Percentiles rank a stretch among this genome's conserved stretches.
Conservation (phyloP, 2,797 vertebrate species). For the Pyrrhura leucotis region DNA sequence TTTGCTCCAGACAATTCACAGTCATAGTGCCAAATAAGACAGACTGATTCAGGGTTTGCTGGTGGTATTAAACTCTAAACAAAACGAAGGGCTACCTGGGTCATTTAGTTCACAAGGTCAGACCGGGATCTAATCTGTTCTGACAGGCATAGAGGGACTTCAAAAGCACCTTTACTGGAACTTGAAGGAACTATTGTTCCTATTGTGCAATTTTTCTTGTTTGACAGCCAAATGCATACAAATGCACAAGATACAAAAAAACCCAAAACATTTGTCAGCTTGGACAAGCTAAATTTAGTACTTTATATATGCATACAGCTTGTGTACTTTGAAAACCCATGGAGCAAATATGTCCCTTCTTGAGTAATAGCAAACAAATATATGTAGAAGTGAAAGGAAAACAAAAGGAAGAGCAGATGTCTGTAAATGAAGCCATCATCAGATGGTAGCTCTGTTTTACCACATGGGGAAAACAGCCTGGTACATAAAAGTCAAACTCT, state of each 20-base stretch:
- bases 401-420: not conserved
- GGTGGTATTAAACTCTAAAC: not conserved
- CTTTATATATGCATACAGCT: not conserved
- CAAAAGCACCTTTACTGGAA: conserved; percentile 4
- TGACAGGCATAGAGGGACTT: not conserved
- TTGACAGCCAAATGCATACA: not conserved
- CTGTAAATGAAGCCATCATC: not conserved
- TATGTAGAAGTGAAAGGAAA: not conserved
- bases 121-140: not conserved
- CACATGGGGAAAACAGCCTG: not conserved
- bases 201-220: not conserved
- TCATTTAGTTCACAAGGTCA: not conserved
- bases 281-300: conserved; percentile 9
- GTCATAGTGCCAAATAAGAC: not conserved
- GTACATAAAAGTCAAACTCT: not conserved
- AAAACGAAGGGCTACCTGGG: not conserved
- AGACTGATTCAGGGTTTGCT: not conserved
- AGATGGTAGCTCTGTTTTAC: not conserved
- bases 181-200: not conserved
- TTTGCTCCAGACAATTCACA: not conserved
- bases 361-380: not conserved
- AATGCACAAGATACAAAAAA: not conserved
- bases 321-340: not conserved
- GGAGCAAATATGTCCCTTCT: not conserved
- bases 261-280: not conserved